Evolutionary conservation across 2,113 vertebrate species (phyloP).

Genomic region (Spea multiplicata): DNA sequence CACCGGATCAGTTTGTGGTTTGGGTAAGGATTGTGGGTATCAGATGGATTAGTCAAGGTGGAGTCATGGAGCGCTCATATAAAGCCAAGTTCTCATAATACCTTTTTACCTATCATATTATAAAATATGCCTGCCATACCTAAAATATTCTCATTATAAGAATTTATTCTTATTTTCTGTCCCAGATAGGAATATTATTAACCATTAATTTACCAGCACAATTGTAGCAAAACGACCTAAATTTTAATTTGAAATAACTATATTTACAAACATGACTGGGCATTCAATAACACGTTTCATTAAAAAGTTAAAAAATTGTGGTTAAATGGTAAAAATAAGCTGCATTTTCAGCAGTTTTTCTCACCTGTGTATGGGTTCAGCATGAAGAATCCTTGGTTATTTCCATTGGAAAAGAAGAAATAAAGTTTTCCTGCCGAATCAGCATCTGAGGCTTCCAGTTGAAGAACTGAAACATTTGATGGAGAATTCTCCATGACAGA

Average conservation of each 20-base stretch:
- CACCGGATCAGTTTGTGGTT: constrained; percentile 34
- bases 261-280: too few relatives aligned
- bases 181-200: too few relatives aligned
- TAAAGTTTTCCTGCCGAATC: constrained; percentile 84
- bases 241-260: too few relatives aligned
- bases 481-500: constrained; percentile 80
- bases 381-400: constrained; percentile 72
- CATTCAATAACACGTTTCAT: too few relatives aligned
- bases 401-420: constrained; percentile 81
- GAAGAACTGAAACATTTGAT: constrained; percentile 70
- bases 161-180: too few relatives aligned
- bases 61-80: background rate
- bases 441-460: constrained; percentile 76
- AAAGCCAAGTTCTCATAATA: background rate
- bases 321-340: too few relatives aligned
- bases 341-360: background rate
- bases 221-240: too few relatives aligned
- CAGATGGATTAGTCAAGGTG: constrained; percentile 8
- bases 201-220: too few relatives aligned
- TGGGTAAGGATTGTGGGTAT: constrained; percentile 12
- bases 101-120: too few relatives aligned
- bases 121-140: too few relatives aligned
- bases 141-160: too few relatives aligned
- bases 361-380: constrained; percentile 84
- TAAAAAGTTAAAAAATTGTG: too few relatives aligned